Evolutionary conservation across 2,113 vertebrate genomes (phyloP), one percentile per base, ranked within the genome.

Genomic region (Elgaria multicarinata): DNA sequence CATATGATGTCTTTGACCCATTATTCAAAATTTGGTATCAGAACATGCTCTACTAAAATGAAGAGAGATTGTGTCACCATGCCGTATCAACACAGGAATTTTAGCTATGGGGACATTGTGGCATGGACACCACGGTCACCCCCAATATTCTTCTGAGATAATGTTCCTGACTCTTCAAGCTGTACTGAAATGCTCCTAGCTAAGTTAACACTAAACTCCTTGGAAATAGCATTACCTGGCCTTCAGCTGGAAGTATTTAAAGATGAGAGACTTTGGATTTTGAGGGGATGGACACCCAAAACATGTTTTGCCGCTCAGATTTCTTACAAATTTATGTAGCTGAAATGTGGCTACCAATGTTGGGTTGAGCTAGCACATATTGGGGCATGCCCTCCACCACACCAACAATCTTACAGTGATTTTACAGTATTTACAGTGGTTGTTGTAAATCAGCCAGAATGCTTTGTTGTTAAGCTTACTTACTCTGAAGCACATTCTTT

Each of bases 1-100:
- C 67, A n/a, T 42, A 58, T 6, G 3, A 10, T 50, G 31, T 0
- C 0, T 13, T 44, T 90, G 36, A 20, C 7, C 26, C 36, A 33
- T 50, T 39, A 83, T 16, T 26, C 44, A 58, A 44, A 42, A 46
- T 31, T 77, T 44, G 42, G 42, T 31, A 18, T 44, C 3, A 46
- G 42, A 13, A 77, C 42, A 18, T 36, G 71, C 10, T 2, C 13
- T 72, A 20, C 33, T 66, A 26, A 83, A 66, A 26, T 66, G 62
- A 83, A 66, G 10, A 24, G 6, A 74, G 39, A 39, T 3, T 75
- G 74, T 44, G 39, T 39, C 39, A 44, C 39, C 6, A 28, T 31
- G 14, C 8, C 36, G 12, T 9, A 26, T 46, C 64, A 31, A 44
- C 28, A 83, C 31, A 83, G 28, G 44, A 83, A 83, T 33, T 69